Evolutionary conservation across 2,113 vertebrate genomes (phyloP).

Genomic region (Alexandromys fortis): DNA sequence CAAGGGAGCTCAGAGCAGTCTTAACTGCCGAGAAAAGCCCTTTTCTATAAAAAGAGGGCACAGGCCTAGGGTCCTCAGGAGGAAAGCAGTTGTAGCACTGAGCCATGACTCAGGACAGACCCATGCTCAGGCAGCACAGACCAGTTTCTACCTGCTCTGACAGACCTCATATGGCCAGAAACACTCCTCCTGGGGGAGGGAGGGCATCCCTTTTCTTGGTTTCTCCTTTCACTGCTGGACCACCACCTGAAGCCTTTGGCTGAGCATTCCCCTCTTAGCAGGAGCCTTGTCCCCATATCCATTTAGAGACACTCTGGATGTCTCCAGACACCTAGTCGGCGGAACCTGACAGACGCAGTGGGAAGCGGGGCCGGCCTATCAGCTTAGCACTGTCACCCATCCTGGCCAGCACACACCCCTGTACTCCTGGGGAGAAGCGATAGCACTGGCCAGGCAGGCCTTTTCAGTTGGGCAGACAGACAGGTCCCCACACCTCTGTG

Average conservation of each 20-base stretch:
- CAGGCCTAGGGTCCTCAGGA: not conserved
- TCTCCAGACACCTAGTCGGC: slow-evolving; percentile 59
- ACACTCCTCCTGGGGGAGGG: not conserved
- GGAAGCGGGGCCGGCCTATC: slow-evolving; percentile 76
- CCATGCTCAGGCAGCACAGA: not conserved
- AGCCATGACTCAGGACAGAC: not conserved
- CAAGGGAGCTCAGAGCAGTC: not conserved
- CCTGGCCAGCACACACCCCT: not conserved
- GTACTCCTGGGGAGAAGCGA: not conserved
- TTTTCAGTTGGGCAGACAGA: not conserved
- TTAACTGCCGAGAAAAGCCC: not conserved
- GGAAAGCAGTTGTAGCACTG: not conserved
- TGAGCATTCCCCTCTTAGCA: not conserved
- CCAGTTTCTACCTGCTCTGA: not conserved
- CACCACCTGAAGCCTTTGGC: not conserved
- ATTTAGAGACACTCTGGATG: slow-evolving; percentile 13
- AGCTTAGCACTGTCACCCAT: not conserved
- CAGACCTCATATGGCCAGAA: not conserved
- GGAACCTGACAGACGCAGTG: slow-evolving; percentile 72
- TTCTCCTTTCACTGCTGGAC: not conserved
- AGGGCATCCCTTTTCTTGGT: not conserved
- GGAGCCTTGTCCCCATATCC: not conserved
- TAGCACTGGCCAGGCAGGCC: not conserved
- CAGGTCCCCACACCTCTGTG: not conserved
- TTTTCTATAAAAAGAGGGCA: slow-evolving; percentile 4